Percentiles rank a stretch among this genome's conserved stretches.
phyloP scores from a whole-genome alignment of 1,140 invertebrate genomes.

The Zaprionus ornatus region DNA sequence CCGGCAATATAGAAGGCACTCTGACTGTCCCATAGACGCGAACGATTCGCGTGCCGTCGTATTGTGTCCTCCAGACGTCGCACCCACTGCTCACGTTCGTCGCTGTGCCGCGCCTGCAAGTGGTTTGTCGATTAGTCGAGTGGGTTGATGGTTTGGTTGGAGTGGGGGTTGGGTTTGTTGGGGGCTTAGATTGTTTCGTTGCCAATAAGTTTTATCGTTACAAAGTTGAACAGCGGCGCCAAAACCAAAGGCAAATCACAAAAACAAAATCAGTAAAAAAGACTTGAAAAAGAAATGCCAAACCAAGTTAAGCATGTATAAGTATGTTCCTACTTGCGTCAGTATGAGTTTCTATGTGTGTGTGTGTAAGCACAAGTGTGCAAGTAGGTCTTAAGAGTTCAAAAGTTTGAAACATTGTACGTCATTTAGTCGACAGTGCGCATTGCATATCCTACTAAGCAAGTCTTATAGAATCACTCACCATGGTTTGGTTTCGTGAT shows the following conservation, averaged over 20 bases:
- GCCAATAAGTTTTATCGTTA: conserved; percentile 77
- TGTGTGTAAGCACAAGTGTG: not conserved
- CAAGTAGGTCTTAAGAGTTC: conserved; percentile 10
- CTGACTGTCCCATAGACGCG: conserved; percentile 84
- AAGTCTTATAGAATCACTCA: not conserved
- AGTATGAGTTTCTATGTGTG: not conserved
- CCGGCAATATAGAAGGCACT: conserved; percentile 66
- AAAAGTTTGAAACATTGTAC: conserved; percentile 3
- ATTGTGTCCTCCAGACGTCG: conserved; percentile 97
- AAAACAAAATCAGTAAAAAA: conserved; percentile 40
- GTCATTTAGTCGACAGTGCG: not conserved
- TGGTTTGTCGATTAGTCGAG: conserved; percentile 24
- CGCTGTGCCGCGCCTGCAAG: conserved; percentile 93
- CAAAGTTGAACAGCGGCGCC: conserved; percentile 27
- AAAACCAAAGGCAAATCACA: conserved; percentile 36
- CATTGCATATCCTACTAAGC: not conserved
- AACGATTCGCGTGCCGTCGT: conserved; percentile 90
- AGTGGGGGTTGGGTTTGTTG: not conserved
- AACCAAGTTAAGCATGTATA: not conserved
- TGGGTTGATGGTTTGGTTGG: not conserved
- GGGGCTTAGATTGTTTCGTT: conserved; percentile 23
- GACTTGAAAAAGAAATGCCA: conserved; percentile 1
- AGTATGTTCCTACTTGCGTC: not conserved
- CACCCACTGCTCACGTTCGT: conserved; percentile 98
- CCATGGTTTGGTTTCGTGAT: not conserved